Conservation (phyloP, 2,888 invertebrate genomes). For the Pheosia tremula region DNA sequence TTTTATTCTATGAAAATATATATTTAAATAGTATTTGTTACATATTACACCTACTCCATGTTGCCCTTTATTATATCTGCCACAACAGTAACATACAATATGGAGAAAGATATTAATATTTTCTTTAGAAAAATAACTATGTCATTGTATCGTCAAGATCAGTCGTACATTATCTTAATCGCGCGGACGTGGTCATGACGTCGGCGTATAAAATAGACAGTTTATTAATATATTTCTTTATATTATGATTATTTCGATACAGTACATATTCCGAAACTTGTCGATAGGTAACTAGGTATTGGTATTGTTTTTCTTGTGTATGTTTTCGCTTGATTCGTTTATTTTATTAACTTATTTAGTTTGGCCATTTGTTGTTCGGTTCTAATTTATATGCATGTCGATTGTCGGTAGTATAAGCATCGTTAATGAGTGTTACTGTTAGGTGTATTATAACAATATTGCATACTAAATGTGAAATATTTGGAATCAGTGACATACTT, state of each 20-base stretch:
- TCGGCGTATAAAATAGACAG: background rate
- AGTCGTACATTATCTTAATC: background rate
- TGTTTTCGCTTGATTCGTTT: constrained; percentile 71
- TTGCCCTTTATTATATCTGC: constrained; percentile 11
- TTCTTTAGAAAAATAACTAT: constrained; percentile 8
- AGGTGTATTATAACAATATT: constrained; percentile 37
- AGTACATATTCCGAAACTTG: constrained; percentile 22
- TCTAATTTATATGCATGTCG: constrained; percentile 65
- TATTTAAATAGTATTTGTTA: constrained; percentile 24
- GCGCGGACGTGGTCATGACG: no score
- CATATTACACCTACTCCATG: constrained; percentile 15
- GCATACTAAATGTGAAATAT: constrained; percentile 18
- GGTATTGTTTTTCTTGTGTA: constrained; percentile 59
- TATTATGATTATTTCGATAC: background rate
- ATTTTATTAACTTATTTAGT: constrained; percentile 72
- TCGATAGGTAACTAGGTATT: constrained; percentile 29
- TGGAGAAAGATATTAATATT: constrained; percentile 31
- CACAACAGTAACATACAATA: constrained; percentile 10
- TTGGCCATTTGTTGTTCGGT: constrained; percentile 69
- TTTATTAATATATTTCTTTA: background rate
- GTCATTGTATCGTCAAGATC: background rate
- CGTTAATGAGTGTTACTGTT: constrained; percentile 55
- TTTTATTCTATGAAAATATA: constrained; percentile 28
- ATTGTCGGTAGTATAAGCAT: constrained; percentile 57
- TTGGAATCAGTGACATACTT: constrained; percentile 33